Percentiles rank a stretch among this genome's conserved stretches.
Conservation (phyloP, 2,113 vertebrate species). For the Gorsachius goisagi region DNA sequence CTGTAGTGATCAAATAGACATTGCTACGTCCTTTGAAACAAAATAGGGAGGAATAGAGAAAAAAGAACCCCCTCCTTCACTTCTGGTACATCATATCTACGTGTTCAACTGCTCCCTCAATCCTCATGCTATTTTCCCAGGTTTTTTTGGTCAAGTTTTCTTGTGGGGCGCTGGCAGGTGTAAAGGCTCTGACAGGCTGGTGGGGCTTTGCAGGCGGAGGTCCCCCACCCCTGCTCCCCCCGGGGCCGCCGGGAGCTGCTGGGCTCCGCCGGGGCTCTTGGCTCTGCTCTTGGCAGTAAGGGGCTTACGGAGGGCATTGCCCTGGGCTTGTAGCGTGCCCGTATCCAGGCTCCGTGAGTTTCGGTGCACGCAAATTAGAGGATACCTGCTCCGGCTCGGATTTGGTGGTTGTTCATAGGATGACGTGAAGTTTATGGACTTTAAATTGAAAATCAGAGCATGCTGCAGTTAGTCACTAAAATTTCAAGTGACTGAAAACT, state of each 20-base stretch:
- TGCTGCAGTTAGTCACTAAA: neutral
- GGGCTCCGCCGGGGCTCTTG: neutral
- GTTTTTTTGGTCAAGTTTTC: neutral
- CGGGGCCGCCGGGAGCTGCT: rapidly evolving
- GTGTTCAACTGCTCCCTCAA: neutral
- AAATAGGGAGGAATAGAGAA: neutral
- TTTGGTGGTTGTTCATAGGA: neutral
- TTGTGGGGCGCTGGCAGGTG: neutral
- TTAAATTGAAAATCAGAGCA: neutral
- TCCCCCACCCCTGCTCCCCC: neutral
- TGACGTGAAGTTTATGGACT: neutral
- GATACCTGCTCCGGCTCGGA: neutral
- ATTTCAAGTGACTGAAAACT: neutral
- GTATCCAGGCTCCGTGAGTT: rapidly evolving
- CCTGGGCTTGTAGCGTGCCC: rapidly evolving
- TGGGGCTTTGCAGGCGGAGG: neutral
- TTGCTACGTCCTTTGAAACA: neutral
- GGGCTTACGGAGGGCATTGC: neutral
- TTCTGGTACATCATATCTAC: rapidly evolving
- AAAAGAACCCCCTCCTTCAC: neutral
- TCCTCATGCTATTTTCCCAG: neutral
- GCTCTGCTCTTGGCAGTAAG: neutral
- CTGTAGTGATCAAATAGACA: neutral
- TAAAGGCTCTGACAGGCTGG: neutral
- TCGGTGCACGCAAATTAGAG: neutral